phyloP scores from a whole-genome alignment of 2,113 vertebrate genomes.

The Phrynosoma blainvillii region DNA sequence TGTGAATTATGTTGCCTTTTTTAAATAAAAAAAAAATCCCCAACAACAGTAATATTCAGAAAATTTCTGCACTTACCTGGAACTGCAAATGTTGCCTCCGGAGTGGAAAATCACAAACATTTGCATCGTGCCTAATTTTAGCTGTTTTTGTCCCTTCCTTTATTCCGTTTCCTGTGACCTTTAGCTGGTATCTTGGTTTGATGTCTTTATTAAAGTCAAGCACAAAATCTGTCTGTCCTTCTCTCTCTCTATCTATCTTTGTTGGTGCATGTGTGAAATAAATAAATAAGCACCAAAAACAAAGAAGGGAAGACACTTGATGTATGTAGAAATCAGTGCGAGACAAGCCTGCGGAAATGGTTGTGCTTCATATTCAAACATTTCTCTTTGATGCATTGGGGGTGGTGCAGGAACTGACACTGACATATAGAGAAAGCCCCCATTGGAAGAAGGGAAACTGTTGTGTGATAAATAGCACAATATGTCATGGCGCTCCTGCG shows the following conservation, averaged over 20 bases:
- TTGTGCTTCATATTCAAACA: slow-evolving; percentile 73
- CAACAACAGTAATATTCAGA: background rate
- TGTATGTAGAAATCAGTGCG: slow-evolving; percentile 55
- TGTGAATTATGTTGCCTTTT: too few species aligned
- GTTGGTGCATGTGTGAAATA: background rate
- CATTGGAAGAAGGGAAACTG: slow-evolving; percentile 72
- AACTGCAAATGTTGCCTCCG: background rate
- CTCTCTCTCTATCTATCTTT: background rate
- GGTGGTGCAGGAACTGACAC: slow-evolving; percentile 68
- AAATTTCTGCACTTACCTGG: background rate
- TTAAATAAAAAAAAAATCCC: background rate
- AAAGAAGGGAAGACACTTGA: slow-evolving; percentile 57
- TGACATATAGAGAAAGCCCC: slow-evolving; percentile 78
- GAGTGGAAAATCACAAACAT: background rate
- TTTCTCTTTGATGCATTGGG: slow-evolving; percentile 78
- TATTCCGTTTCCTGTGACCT: slow-evolving; percentile 35
- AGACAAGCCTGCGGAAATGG: slow-evolving; percentile 70
- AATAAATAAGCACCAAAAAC: slow-evolving; percentile 60
- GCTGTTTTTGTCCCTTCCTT: background rate
- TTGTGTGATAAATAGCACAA: slow-evolving; percentile 81
- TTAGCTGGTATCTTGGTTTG: slow-evolving; percentile 38
- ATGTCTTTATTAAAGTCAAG: slow-evolving; percentile 61
- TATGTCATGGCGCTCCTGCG: slow-evolving; percentile 78
- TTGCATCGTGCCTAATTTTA: background rate
- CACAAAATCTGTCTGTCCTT: background rate